These are phyloP conservation scores for Equus quagga DNA, from an alignment of 2,113 vertebrate genomes.

Conservation along the genomic window DNA sequence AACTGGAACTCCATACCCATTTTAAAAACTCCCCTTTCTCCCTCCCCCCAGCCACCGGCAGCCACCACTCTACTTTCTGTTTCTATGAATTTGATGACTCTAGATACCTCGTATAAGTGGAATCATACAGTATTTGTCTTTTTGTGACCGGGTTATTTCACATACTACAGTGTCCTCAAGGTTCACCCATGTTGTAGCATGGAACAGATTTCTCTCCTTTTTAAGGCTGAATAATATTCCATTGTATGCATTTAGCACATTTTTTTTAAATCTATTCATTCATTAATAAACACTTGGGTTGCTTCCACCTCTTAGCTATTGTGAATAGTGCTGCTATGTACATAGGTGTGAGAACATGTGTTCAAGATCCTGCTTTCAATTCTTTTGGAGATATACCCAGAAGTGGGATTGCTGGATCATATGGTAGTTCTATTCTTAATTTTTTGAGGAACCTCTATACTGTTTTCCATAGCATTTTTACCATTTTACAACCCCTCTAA, in stretches of 20 bases:
- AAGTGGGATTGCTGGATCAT: neutral
- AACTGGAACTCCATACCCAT: neutral
- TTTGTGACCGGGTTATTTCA: neutral
- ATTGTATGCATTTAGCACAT: neutral
- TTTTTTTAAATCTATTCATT: neutral
- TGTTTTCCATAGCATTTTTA: neutral
- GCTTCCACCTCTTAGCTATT: neutral
- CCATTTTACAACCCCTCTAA: neutral
- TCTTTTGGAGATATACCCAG: constrained; percentile 22
- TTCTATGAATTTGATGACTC: neutral
- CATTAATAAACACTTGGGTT: neutral
- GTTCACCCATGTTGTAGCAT: neutral
- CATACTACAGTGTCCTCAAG: neutral
- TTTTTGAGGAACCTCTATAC: constrained; percentile 11
- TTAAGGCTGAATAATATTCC: neutral
- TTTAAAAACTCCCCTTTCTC: neutral
- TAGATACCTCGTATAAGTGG: neutral
- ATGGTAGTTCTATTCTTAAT: constrained; percentile 4
- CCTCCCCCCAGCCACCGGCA: neutral
- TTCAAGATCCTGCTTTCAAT: neutral
- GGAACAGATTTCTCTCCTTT: neutral
- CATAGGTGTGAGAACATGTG: neutral
- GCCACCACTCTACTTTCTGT: neutral
- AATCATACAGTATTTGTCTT: neutral
- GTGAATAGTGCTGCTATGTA: neutral